These are phyloP conservation scores for Triplophysa dalaica DNA, from an alignment of 2,113 vertebrate species.

Conservation along the genomic window DNA sequence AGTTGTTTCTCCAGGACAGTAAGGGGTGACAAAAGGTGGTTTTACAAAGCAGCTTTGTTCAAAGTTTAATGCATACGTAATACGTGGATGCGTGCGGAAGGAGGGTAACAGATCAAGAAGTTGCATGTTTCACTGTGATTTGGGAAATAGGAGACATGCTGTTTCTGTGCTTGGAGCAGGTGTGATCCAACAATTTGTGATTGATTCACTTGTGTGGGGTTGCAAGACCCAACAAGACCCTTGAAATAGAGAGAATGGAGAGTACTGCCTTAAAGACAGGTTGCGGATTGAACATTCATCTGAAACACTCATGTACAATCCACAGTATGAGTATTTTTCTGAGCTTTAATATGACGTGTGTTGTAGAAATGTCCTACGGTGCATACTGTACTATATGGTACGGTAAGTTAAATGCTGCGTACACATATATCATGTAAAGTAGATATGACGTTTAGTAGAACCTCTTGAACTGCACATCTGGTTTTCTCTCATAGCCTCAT, in stretches of 20 bases:
- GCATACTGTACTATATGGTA: no score
- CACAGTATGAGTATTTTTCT: constrained; percentile 12
- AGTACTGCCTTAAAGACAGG: neutral
- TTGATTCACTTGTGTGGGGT: neutral
- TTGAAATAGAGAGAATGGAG: neutral
- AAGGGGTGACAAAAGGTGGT: neutral
- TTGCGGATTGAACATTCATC: neutral
- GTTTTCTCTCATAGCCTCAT: no score
- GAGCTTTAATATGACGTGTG: neutral
- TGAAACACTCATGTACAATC: neutral
- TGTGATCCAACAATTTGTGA: neutral
- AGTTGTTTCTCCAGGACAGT: neutral
- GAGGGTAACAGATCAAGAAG: neutral
- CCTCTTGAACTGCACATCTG: no score
- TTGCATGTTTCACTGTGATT: neutral
- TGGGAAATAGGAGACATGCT: neutral
- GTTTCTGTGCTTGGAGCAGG: neutral
- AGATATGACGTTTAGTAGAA: no score
- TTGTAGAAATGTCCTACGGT: neutral
- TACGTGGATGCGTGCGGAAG: neutral
- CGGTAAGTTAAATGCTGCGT: no score
- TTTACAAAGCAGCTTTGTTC: neutral
- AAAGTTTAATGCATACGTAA: neutral
- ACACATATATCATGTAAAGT: no score
- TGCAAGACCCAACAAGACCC: neutral